Evolutionary conservation across 2,113 vertebrate species (phyloP).

Genomic region (Cynocephalus volans): DNA sequence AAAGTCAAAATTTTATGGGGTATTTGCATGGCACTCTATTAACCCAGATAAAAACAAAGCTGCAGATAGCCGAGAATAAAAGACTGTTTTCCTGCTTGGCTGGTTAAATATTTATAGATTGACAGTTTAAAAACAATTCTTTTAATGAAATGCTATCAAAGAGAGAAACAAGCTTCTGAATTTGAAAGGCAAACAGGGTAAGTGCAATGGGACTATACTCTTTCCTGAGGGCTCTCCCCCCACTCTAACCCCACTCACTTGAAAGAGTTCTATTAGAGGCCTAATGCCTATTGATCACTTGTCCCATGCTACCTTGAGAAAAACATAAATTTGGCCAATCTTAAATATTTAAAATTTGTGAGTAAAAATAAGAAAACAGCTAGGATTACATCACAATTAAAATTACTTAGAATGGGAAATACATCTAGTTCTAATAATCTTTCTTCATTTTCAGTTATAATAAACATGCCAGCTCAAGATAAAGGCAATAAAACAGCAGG

Average conservation of each 20-base stretch:
- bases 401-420: constrained; percentile 58
- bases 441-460: constrained; percentile 63
- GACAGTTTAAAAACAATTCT: constrained; percentile 5
- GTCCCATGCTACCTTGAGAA: constrained; percentile 40
- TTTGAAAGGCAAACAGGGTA: constrained; percentile 60
- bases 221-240: neutral
- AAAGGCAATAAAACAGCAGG: neutral
- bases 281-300: constrained; percentile 25
- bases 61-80: constrained; percentile 53
- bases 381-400: constrained; percentile 67
- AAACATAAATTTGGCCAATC: constrained; percentile 19
- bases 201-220: neutral
- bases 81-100: constrained; percentile 52
- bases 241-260: neutral
- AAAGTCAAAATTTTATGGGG: constrained; percentile 47
- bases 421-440: constrained; percentile 17
- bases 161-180: constrained; percentile 73
- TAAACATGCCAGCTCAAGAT: neutral
- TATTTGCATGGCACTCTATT: neutral
- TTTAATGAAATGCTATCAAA: constrained; percentile 73
- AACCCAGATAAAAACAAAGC: constrained; percentile 62
- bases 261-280: constrained; percentile 38
- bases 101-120: constrained; percentile 67
- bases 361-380: constrained; percentile 46
- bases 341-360: constrained; percentile 62